phyloP scores from a whole-genome alignment of 2,113 vertebrate species.

The Oxygymnocypris stewartii region DNA sequence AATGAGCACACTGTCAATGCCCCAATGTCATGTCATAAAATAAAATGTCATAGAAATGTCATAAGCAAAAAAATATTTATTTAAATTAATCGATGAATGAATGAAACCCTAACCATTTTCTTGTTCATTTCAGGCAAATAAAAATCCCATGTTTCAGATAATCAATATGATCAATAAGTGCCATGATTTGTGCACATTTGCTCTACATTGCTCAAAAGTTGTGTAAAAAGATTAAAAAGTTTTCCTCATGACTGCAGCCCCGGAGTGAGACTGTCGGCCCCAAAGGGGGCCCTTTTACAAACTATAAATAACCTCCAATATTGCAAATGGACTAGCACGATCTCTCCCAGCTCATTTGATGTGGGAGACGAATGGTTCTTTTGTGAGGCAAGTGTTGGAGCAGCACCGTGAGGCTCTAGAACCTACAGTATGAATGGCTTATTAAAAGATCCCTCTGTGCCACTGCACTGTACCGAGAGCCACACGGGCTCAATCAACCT shows the following conservation, averaged over 20 bases:
- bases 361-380: slow-evolving; percentile 34
- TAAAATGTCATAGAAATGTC: too few relatives aligned
- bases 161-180: neutral
- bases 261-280: neutral
- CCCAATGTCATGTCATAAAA: too few relatives aligned
- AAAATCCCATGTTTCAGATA: neutral
- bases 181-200: neutral
- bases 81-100: too few relatives aligned
- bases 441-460: slow-evolving; percentile 24
- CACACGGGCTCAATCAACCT: slow-evolving; percentile 26
- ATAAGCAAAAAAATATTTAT: too few relatives aligned
- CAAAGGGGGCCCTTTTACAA: neutral
- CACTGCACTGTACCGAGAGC: slow-evolving; percentile 28
- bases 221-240: slow-evolving; percentile 36
- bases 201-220: slow-evolving; percentile 33
- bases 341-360: slow-evolving; percentile 37
- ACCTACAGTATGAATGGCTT: slow-evolving; percentile 23
- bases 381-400: slow-evolving; percentile 31
- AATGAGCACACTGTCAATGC: neutral
- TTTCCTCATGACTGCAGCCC: slow-evolving; percentile 25
- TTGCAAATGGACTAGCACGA: slow-evolving; percentile 36
- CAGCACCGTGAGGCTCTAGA: slow-evolving; percentile 2
- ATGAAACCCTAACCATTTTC: neutral
- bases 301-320: slow-evolving; percentile 30
- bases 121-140: neutral